Percentiles rank a stretch among this genome's conserved stretches.
phyloP scores from a whole-genome alignment of 2,113 vertebrate species.

The Brachypodius melanocephalos region DNA sequence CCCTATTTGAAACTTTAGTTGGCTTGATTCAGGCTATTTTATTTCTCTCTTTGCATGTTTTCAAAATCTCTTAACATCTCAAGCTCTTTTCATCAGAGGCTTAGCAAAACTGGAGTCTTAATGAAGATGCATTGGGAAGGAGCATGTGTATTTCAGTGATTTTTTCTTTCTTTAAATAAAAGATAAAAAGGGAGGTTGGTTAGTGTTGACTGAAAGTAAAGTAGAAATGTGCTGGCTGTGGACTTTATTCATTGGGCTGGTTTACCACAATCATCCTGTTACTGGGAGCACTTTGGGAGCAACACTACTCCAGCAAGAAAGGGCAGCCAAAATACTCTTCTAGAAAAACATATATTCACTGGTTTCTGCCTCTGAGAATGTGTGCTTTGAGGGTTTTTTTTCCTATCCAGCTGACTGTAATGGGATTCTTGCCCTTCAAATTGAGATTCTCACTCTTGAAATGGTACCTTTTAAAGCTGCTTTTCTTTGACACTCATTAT shows the following conservation, averaged over 20 bases:
- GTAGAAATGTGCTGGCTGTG: background rate
- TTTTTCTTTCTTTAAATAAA: background rate
- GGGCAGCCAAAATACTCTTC: background rate
- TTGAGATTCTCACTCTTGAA: background rate
- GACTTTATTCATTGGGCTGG: background rate
- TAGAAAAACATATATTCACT: background rate
- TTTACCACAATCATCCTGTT: background rate
- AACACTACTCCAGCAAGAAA: background rate
- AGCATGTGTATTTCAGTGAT: background rate
- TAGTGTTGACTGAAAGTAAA: background rate
- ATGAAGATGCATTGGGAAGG: constrained; percentile 25
- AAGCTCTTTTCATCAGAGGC: background rate
- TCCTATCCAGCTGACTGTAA: background rate
- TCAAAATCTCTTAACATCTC: background rate
- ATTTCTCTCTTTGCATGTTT: constrained; percentile 2
- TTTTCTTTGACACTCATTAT: background rate
- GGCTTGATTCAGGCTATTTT: background rate
- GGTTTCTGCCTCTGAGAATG: background rate
- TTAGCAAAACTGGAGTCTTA: constrained; percentile 24
- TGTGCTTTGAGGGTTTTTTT: background rate
- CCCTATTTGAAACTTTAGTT: background rate
- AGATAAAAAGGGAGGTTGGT: background rate
- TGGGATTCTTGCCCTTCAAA: background rate
- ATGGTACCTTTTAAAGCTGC: background rate
- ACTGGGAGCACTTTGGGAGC: background rate